phyloP scores from a whole-genome alignment of 2,888 invertebrate species.

The Drosophila multiciliata region DNA sequence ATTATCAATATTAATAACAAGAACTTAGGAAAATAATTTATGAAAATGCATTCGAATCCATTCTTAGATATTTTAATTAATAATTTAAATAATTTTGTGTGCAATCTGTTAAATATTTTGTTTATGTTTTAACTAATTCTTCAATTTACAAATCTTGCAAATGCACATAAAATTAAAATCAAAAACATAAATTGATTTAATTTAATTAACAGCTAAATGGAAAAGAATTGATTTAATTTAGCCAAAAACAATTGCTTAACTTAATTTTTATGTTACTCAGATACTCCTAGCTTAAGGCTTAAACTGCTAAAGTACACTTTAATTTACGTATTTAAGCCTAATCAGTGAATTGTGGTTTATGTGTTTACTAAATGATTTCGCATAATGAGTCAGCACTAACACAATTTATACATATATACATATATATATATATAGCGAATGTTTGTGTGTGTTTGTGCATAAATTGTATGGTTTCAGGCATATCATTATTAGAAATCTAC shows the following conservation, averaged over 20 bases:
- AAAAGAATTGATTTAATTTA: neutral
- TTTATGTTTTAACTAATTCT: too few species aligned
- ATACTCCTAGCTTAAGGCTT: neutral
- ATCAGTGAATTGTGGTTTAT: slow-evolving; percentile 2
- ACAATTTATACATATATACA: neutral
- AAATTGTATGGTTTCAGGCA: neutral
- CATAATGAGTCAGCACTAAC: slow-evolving; percentile 1
- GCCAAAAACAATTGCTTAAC: neutral
- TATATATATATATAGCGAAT: neutral
- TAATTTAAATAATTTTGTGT: too few species aligned
- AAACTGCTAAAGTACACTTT: neutral
- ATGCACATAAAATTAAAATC: neutral
- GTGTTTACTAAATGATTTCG: neutral
- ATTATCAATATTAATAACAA: neutral
- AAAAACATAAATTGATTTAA: neutral
- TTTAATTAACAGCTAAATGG: neutral
- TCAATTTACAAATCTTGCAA: too few species aligned
- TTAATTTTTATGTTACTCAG: neutral
- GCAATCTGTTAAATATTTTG: neutral
- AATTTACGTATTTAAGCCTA: neutral
- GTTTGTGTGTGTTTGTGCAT: neutral
- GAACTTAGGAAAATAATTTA: neutral
- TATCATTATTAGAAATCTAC: neutral
- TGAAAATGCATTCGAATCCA: neutral
- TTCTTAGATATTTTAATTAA: neutral